These are phyloP conservation scores for Podarcis lilfordi DNA, from an alignment of 2,797 vertebrate species.

Conservation along the genomic window DNA sequence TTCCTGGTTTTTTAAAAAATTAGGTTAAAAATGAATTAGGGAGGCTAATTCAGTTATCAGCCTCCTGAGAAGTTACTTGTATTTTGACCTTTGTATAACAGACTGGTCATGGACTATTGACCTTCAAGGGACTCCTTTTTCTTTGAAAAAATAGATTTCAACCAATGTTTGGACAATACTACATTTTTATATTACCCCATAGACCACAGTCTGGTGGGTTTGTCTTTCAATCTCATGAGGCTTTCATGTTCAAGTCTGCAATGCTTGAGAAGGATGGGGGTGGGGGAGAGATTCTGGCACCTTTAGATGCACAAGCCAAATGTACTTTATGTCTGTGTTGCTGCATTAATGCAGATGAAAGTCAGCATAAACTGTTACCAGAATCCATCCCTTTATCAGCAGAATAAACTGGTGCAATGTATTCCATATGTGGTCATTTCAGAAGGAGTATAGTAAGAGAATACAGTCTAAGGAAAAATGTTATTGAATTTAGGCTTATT, in stretches of 20 bases:
- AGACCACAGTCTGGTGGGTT: background rate
- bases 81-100: background rate
- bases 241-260: background rate
- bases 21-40: background rate
- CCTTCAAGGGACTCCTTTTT: background rate
- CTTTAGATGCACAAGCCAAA: background rate
- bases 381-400: background rate
- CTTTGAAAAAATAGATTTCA: background rate
- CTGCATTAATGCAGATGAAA: background rate
- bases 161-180: background rate
- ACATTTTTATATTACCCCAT: background rate
- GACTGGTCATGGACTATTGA: background rate
- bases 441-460: background rate
- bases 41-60: background rate
- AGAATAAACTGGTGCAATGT: background rate
- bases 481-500: fast-evolving
- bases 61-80: background rate
- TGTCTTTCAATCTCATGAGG: fast-evolving
- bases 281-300: fast-evolving
- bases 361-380: background rate
- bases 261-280: background rate
- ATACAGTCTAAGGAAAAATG: fast-evolving
- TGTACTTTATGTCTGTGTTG: background rate
- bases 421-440: background rate
- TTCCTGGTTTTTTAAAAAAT: conserved; percentile 1